Evolutionary conservation across 2,888 invertebrate genomes (phyloP).

Genomic region (Drosophila koepferae): DNA sequence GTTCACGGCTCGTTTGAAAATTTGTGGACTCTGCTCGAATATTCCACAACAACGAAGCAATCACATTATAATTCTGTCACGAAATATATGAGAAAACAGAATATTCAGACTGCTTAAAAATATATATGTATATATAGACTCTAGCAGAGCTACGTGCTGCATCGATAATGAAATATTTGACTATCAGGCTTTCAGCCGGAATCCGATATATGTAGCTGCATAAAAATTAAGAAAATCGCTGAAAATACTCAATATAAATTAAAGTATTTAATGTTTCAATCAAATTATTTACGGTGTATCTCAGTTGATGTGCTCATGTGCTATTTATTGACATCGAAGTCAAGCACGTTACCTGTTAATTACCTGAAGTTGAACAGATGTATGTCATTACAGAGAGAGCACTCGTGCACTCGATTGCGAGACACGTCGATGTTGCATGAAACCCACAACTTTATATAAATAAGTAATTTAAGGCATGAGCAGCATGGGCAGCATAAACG

Average conservation of each 20-base stretch:
- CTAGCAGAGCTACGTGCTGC: background rate
- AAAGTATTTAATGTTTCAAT: background rate
- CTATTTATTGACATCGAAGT: background rate
- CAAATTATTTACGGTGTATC: background rate
- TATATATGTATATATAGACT: background rate
- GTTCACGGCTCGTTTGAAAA: background rate
- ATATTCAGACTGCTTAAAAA: background rate
- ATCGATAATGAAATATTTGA: background rate
- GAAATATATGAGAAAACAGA: slow-evolving; percentile 1
- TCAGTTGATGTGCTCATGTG: background rate
- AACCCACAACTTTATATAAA: slow-evolving; percentile 13
- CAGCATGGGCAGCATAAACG: slow-evolving; percentile 14
- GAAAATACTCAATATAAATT: background rate
- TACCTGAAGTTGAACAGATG: slow-evolving; percentile 13
- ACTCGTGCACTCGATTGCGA: slow-evolving; percentile 14
- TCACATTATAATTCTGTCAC: slow-evolving; percentile 4
- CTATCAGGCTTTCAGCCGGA: background rate
- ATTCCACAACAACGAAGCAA: slow-evolving; percentile 8
- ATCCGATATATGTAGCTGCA: background rate
- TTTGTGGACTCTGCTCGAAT: slow-evolving; percentile 1
- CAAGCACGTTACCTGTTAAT: slow-evolving; percentile 21
- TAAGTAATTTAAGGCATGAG: slow-evolving; percentile 39
- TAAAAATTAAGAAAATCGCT: background rate
- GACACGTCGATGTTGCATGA: slow-evolving; percentile 18
- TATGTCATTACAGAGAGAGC: slow-evolving; percentile 16